Conservation (phyloP, 2,797 vertebrate species). For the Eulemur mongoz region DNA sequence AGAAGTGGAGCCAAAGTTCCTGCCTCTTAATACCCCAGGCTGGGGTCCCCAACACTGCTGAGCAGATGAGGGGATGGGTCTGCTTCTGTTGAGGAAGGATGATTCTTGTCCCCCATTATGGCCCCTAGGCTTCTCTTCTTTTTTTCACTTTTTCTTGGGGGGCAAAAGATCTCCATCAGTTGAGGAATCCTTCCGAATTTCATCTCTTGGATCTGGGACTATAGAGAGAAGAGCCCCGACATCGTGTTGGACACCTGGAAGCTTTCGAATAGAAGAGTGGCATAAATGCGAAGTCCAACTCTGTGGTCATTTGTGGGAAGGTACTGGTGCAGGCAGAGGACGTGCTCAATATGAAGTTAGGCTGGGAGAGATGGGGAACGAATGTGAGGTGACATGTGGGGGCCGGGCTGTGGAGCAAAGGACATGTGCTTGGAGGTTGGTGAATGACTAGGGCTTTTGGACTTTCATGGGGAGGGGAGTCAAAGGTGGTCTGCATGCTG, state of each 20-base stretch:
- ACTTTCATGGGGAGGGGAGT: background rate
- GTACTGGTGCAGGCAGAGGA: background rate
- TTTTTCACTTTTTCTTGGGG: background rate
- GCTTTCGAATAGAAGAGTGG: background rate
- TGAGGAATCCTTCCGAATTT: background rate
- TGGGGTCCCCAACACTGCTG: no score
- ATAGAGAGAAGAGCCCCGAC: background rate
- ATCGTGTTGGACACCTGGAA: background rate
- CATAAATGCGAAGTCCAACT: background rate
- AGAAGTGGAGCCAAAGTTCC: background rate
- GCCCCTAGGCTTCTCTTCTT: background rate
- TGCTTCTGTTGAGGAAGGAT: background rate
- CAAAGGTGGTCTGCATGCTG: background rate
- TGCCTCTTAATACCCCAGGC: background rate
- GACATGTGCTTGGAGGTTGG: fast-evolving
- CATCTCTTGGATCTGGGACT: background rate
- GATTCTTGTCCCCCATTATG: fast-evolving
- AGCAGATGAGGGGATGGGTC: background rate
- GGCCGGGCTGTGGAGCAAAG: background rate
- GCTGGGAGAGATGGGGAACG: background rate
- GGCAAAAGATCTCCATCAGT: background rate
- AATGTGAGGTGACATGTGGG: background rate
- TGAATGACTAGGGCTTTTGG: background rate
- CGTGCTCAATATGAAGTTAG: background rate
- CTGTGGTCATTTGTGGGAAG: background rate